phyloP scores from a whole-genome alignment of 64 coral and sea anemone species.

The Actinia equina region DNA sequence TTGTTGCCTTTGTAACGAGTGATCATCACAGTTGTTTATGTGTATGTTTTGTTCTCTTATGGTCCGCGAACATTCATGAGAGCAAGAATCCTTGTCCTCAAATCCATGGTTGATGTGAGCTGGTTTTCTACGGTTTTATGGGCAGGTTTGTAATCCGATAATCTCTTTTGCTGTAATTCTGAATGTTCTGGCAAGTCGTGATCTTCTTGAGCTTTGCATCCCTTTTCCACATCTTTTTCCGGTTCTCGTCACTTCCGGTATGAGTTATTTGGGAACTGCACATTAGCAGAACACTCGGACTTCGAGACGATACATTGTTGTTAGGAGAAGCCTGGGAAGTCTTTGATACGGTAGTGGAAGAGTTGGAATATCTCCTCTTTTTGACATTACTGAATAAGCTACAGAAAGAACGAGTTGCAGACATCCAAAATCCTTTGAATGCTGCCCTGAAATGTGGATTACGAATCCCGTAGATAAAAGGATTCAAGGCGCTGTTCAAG shows the following conservation, averaged over 20 bases:
- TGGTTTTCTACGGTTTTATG: background rate
- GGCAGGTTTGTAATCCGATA: background rate
- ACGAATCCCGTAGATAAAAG: slow-evolving; percentile 71
- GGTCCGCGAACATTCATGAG: background rate
- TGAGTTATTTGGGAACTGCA: background rate
- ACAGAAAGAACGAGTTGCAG: background rate
- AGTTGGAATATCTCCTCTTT: background rate
- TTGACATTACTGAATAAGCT: background rate
- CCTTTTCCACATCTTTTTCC: background rate
- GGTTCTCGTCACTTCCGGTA: background rate
- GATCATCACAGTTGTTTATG: background rate
- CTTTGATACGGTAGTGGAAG: background rate
- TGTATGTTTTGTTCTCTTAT: background rate
- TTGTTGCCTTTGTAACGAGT: background rate
- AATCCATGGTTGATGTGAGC: background rate
- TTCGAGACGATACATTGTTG: background rate
- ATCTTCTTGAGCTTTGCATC: background rate
- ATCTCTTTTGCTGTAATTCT: background rate
- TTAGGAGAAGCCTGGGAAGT: background rate
- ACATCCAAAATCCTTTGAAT: background rate
- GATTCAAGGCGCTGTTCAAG: slow-evolving; percentile 65
- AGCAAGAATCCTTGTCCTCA: background rate
- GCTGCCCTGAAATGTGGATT: slow-evolving; percentile 38
- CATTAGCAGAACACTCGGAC: background rate
- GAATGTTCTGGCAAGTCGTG: background rate